Evolutionary conservation across 2,797 vertebrate species (phyloP).

Genomic region (Acanthopagrus latus): DNA sequence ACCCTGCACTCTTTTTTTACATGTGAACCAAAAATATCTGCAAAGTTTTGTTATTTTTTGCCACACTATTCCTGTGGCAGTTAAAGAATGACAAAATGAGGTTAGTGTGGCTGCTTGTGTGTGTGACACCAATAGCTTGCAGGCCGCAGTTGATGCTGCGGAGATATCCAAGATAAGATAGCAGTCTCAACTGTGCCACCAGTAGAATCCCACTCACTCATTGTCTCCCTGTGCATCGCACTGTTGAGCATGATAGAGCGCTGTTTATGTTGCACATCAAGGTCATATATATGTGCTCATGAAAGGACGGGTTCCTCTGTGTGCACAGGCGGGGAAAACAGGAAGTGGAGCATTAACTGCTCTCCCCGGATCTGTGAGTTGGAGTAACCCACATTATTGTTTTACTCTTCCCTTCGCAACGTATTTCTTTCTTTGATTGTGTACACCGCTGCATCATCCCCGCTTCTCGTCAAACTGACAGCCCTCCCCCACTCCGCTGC

Average conservation of each 20-base stretch:
- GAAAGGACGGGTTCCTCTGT: conserved; percentile 32
- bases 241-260: conserved; percentile 28
- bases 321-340: not conserved
- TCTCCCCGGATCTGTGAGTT: not conserved
- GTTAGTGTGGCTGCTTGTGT: conserved; percentile 28
- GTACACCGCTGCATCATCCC: not conserved
- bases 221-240: conserved; percentile 15
- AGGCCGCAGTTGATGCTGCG: conserved; percentile 15
- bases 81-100: conserved; percentile 49
- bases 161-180: conserved; percentile 10
- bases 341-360: conserved; percentile 31
- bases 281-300: conserved; percentile 35
- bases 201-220: conserved; percentile 20
- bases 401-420: conserved; percentile 1
- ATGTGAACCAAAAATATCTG: not conserved
- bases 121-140: conserved; percentile 2
- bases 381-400: conserved; percentile 8
- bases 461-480: conserved; percentile 52
- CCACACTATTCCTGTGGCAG: conserved; percentile 3
- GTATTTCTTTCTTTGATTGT: conserved; percentile 17
- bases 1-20: conserved; percentile 29
- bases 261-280: conserved; percentile 31
- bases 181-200: conserved; percentile 10
- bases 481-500: conserved; percentile 15
- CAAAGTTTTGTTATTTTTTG: conserved; percentile 4